Conservation (phyloP, 1,140 invertebrate genomes). For the Acromyrmex heyeri region DNA sequence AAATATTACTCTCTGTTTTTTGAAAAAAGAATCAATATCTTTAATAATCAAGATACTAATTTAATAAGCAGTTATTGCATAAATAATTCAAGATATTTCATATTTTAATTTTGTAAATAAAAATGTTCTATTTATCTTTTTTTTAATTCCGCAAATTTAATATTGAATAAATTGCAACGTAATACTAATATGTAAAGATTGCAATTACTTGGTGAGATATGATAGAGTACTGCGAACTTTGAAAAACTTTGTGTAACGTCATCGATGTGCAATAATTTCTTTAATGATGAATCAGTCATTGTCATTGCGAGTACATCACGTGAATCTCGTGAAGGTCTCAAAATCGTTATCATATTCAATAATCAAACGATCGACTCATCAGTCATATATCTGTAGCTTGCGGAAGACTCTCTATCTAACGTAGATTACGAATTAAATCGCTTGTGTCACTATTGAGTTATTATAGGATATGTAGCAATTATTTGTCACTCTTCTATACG, state of each 20-base stretch:
- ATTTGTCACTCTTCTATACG: background rate
- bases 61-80: background rate
- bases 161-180: background rate
- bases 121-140: background rate
- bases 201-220: background rate
- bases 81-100: background rate
- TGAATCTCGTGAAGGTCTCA: background rate
- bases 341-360: background rate
- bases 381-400: background rate
- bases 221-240: background rate
- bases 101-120: constrained; percentile 2
- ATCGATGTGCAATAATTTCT: background rate
- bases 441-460: background rate
- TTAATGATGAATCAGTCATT: constrained; percentile 9
- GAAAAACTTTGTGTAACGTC: background rate
- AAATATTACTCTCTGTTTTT: background rate
- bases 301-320: background rate
- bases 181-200: background rate
- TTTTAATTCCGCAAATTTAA: background rate
- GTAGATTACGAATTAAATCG: background rate
- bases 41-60: background rate
- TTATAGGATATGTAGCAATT: background rate
- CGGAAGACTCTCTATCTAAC: background rate
- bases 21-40: background rate
- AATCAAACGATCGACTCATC: background rate